Evolutionary conservation across 2,113 vertebrate species (phyloP), one percentile per base, ranked within the genome.

Genomic region (Spermophilus dauricus): DNA sequence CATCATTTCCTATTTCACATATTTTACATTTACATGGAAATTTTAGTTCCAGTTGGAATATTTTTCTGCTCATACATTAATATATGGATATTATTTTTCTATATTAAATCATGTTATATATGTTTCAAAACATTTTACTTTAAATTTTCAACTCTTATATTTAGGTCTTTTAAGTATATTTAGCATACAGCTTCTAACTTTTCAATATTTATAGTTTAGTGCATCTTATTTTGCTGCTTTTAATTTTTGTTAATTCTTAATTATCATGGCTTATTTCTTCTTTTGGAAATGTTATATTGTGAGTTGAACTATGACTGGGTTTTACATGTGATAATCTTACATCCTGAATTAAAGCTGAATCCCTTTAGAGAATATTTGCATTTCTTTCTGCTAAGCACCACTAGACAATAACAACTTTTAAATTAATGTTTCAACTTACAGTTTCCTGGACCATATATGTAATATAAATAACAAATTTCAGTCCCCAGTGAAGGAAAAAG

Each of bases 341-440:
- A 45, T 83, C 58, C 61, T 83, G 37, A 93, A 84, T 39, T 39
- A 45, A 96, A 3, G 37, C 39, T 39, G 48, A 97, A 67, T 67
- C 75, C 22, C 73, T 95, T 96, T 28, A 69, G 81, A 84, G 76
- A 96, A 87, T 93, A 95, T 94, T 87, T 90, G 37, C 63, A 78
- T 90, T 83, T 83, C 42, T 86, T 89, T 84, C 42, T 90, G 24
- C 8, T 84, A 63, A 70, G 69, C 28, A 92, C 17, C 51, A 72
- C 56, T 61, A 84, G n/a, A 32, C 22, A 51, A 87, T 69, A 96
- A 65, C 37, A 94, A 96, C 26, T 83, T 95, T 81, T 72, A 84
- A 53, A 61, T 61, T 61, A 88, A 34, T 53, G 16, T 88, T 91
- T 61, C 39, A 95, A 51, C 16, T 65, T 65, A 90, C 13, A 13